These are phyloP conservation scores for Prunella himalayana DNA, from an alignment of 2,113 vertebrate genomes.

Conservation along the genomic window DNA sequence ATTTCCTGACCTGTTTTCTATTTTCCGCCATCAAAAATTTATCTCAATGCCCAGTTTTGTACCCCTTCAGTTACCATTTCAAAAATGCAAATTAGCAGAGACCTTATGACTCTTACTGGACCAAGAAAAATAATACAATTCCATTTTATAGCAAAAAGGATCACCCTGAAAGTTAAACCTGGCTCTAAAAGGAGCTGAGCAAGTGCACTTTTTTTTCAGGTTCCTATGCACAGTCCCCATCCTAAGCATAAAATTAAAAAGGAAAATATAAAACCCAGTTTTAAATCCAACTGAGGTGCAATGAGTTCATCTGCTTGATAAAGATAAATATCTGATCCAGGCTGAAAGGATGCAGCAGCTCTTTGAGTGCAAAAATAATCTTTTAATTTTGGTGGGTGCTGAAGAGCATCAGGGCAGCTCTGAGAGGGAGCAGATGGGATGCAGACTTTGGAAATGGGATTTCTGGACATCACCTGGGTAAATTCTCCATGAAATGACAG, in stretches of 20 bases:
- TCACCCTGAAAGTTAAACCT: not conserved
- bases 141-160: not conserved
- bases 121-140: not conserved
- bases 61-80: not conserved
- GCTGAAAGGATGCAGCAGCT: not conserved
- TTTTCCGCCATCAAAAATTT: not conserved
- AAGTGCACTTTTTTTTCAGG: not conserved
- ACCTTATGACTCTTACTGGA: not conserved
- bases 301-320: fast-evolving
- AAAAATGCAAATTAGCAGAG: not conserved
- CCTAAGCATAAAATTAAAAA: not conserved
- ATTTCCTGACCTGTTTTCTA: not conserved
- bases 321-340: not conserved
- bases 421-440: not conserved
- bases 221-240: fast-evolving
- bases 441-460: not conserved
- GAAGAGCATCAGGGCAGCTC: fast-evolving
- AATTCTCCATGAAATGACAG: not conserved
- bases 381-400: fast-evolving
- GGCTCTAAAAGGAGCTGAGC: not conserved
- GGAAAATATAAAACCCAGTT: not conserved
- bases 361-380: not conserved
- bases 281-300: not conserved
- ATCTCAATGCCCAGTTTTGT: fast-evolving
- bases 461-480: not conserved